A percentile compares a stretch with the other conserved stretches of the same genome.
phyloP scores from a whole-genome alignment of 2,797 vertebrate species.

The Scleropages formosus region DNA sequence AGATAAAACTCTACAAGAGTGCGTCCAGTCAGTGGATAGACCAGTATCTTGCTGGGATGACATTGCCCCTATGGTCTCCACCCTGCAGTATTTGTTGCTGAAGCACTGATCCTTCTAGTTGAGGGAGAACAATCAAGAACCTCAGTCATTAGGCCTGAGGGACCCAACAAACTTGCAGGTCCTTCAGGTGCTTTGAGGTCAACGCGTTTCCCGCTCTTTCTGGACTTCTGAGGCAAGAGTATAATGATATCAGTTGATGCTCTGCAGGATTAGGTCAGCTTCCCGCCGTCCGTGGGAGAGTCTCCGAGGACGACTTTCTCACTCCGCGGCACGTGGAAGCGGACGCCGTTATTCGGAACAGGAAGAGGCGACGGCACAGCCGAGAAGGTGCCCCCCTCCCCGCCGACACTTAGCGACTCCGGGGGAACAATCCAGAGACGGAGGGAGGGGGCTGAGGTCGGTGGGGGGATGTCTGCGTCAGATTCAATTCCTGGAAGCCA shows the following conservation, averaged over 20 bases:
- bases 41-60: too few species aligned
- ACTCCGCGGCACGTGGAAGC: background rate
- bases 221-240: background rate
- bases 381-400: background rate
- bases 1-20: too few species aligned
- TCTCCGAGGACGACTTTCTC: background rate
- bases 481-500: conserved; percentile 53
- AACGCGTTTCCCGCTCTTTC: background rate
- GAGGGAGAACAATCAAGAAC: too few species aligned
- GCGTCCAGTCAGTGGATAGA: too few species aligned
- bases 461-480: conserved; percentile 5
- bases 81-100: too few species aligned
- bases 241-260: background rate
- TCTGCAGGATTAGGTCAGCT: background rate
- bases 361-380: background rate
- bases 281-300: conserved; percentile 13
- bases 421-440: background rate
- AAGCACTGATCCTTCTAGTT: too few species aligned
- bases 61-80: too few species aligned
- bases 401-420: background rate
- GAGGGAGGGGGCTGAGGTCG: background rate
- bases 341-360: background rate
- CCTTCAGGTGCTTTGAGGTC: conserved; percentile 3
- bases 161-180: background rate
- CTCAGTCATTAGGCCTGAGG: too few species aligned